Evolutionary conservation across 1,140 invertebrate species (phyloP), one percentile per base, ranked within the genome.

Genomic region (Drosophila pachea): DNA sequence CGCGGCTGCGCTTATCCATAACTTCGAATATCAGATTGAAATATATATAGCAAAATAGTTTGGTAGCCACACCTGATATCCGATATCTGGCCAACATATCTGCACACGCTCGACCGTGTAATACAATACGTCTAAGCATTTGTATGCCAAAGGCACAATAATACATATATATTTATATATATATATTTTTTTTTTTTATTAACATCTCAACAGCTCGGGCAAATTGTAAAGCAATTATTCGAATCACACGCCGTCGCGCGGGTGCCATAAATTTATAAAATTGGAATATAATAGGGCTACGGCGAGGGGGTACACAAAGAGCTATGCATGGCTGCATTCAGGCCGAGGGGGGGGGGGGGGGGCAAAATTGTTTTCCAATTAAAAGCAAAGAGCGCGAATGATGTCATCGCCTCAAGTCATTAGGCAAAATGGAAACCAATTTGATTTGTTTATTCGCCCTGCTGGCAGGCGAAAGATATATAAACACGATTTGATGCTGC

Each of bases 191-290:
- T 33, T 81, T 53, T 52, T 58, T 64, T 56, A 65, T 69, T 69
- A 69, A 58, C 52, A 62, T 50, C 43, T 68, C 66, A 68, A 64
- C 60, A 72, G 50, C 33, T 45, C 48, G 22, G 48, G 42, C 70
- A 81, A 84, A 84, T 86, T 81, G 76, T 78, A 76, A 81, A 86
- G 77, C 81, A 84, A 84, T 84, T 84, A 84, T 86, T 86, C 71
- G 67, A 86, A 81, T 86, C 77, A 84, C 73, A 81, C 70, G 73
- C 53, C 69, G 38, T n/a, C n/a, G 56, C 47, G 58, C 53, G 81
- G 61, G 60, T 63, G 54, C 48, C 73, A 76, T 78, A 73, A 77
- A 75, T 72, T 76, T 61, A 56, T 59, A 35, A 68, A 67, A 62
- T 38, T 59, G 16, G 38, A 43, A 62, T 68, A 52, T 47, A 56